These are phyloP conservation scores for Proisotoma minuta DNA, from an alignment of 2,888 invertebrate species.

Conservation along the genomic window DNA sequence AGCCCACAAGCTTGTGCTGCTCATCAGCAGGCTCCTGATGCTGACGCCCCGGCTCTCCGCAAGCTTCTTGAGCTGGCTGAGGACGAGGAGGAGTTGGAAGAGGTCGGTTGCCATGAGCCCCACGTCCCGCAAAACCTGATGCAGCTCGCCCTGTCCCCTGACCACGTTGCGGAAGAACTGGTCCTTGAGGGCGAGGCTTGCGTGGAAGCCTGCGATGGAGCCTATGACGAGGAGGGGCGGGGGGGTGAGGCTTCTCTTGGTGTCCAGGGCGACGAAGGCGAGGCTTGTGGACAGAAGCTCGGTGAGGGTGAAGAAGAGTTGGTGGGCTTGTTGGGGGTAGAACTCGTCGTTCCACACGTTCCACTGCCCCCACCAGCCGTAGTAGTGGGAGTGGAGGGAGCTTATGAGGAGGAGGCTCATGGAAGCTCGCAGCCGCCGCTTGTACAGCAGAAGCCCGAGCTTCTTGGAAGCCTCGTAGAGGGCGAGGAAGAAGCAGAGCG, in stretches of 20 bases:
- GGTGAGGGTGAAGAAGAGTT: conserved; percentile 47
- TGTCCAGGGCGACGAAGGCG: background rate
- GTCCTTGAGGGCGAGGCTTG: background rate
- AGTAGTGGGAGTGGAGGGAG: conserved; percentile 63
- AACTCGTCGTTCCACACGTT: conserved; percentile 63
- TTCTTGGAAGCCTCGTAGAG: conserved; percentile 61
- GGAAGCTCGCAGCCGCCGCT: conserved; percentile 56
- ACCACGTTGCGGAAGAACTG: background rate
- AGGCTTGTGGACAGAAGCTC: background rate
- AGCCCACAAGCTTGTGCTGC: too few relatives aligned
- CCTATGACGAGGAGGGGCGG: background rate
- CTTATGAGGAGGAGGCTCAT: conserved; percentile 59
- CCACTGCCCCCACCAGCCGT: conserved; percentile 64
- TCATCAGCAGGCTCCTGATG: too few relatives aligned
- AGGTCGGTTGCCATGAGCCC: background rate
- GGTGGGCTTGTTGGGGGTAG: conserved; percentile 65
- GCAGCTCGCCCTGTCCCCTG: background rate
- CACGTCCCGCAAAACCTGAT: conserved; percentile 1
- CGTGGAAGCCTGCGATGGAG: background rate
- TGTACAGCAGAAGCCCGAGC: conserved; percentile 55
- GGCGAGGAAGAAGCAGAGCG: conserved; percentile 58
- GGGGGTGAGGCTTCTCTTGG: background rate
- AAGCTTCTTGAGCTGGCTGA: background rate
- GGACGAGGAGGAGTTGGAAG: background rate
- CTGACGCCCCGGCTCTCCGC: background rate